These are phyloP conservation scores for Pristionchus mayeri DNA, from an alignment of 2,888 invertebrate species.

Conservation along the genomic window DNA sequence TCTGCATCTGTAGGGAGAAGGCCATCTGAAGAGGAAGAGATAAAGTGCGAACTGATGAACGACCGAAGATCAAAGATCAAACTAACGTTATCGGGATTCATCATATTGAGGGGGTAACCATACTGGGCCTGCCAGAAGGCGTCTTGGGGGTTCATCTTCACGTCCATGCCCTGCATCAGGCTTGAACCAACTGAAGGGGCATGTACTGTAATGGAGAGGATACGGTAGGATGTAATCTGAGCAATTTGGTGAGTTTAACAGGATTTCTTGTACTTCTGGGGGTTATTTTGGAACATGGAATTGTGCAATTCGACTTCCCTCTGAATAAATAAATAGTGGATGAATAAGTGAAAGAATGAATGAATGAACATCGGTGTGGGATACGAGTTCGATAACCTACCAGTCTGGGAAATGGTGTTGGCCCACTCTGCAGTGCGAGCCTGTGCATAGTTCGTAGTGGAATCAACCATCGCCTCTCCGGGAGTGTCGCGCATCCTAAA, in stretches of 20 bases:
- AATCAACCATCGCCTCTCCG: not conserved
- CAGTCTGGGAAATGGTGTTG: not conserved
- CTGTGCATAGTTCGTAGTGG: not conserved
- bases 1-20: not conserved
- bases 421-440: conserved; percentile 7
- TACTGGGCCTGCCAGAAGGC: not conserved
- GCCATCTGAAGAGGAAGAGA: conserved; percentile 12
- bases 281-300: no score
- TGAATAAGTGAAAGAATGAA: no score
- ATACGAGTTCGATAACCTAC: not conserved
- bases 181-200: not conserved
- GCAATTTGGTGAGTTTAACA: no score
- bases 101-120: not conserved
- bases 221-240: not conserved
- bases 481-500: not conserved
- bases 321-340: no score
- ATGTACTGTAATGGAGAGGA: not conserved
- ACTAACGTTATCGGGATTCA: not conserved
- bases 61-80: conserved; percentile 1
- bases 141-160: not conserved
- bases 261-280: no score
- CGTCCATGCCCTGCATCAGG: not conserved
- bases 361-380: not conserved
- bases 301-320: no score
- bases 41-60: no score